Base-by-base conservation (phyloP, 2,888 invertebrate genomes). In the Spatulosminthurus flaviceps region DNA sequence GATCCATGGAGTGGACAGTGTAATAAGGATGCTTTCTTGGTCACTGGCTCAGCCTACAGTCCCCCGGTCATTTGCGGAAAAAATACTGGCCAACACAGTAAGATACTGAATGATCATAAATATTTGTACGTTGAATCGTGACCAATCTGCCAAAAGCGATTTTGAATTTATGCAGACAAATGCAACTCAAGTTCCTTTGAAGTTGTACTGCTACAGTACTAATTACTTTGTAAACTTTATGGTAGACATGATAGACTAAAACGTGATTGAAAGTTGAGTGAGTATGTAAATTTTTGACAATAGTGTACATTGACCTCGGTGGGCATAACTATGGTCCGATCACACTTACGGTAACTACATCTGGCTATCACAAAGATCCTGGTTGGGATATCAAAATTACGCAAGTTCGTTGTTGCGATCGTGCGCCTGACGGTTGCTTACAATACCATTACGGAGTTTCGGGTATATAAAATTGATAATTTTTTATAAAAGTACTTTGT, bases 41-140 rank as follows among this genome's bases (percentile, higher is more conserved):
- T 86, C 64, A 86, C 83, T 73, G 86, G 86, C 71, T 84, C 85
- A 34, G 85, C 86, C 16, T 85, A 85, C 82, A 81, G 81, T 24
- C 85, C 86, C 70, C 86, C 86, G 42, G 85, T 85, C 71, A 86
- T 86, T 79, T 86, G 86, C 75, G 86, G 86, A 81, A 83, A 84
- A 78, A 86, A 86, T 75, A 84, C 84, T 69, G 86, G 86, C 34
- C 86, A 86, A 77, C 86, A 86, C 80, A 84, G 86, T 86, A 82
- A 80, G 85, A 72, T 42, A 28, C 21, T 24, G 5, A 51, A 11
- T 51, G n/a, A 11, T 2, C 5, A 51, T 9, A n/a, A 13, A n/a
- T 9, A 51, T 19, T 16, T 51, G 51, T 9, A 51, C 1, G 4
- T 13, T 2, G 16, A 64, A 64, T 64, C 64, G 4, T 64, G 64